A percentile compares a stretch with the other conserved stretches of the same genome.
Conservation (phyloP, 2,888 invertebrate genomes). For the Altica lythri region DNA sequence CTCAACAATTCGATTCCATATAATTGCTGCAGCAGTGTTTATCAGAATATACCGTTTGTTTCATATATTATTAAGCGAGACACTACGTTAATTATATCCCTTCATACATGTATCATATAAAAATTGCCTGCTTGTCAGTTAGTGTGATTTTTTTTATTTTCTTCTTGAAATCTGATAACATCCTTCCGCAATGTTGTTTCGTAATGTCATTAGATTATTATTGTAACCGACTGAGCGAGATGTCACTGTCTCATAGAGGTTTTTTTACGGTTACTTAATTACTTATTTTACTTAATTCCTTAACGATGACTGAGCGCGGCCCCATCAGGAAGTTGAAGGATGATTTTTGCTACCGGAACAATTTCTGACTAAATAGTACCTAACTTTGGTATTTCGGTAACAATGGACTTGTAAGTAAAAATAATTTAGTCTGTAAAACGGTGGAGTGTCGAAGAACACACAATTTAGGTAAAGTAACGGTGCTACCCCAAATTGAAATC, state of each 20-base stretch:
- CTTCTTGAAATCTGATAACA: constrained; percentile 1
- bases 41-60: not conserved
- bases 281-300: constrained; percentile 33
- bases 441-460: not conserved
- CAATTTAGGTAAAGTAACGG: not conserved
- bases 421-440: not conserved
- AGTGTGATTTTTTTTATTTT: not conserved
- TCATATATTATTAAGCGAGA: no score
- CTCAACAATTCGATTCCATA: no score
- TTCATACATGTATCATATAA: no score
- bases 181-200: not conserved
- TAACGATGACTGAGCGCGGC: constrained; percentile 17
- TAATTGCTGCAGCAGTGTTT: not conserved
- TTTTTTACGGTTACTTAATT: constrained; percentile 41
- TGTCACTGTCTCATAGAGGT: constrained; percentile 43
- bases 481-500: no score
- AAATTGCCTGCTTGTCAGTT: no score
- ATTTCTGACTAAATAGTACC: not conserved
- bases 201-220: constrained; percentile 19
- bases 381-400: constrained; percentile 1
- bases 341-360: constrained; percentile 1
- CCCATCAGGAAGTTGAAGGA: not conserved
- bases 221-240: constrained; percentile 19
- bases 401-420: not conserved
- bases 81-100: no score